Percentiles rank a stretch among this genome's conserved stretches.
These are phyloP conservation scores for Haemorhous mexicanus DNA, from an alignment of 2,113 vertebrate genomes.

Conservation along the genomic window DNA sequence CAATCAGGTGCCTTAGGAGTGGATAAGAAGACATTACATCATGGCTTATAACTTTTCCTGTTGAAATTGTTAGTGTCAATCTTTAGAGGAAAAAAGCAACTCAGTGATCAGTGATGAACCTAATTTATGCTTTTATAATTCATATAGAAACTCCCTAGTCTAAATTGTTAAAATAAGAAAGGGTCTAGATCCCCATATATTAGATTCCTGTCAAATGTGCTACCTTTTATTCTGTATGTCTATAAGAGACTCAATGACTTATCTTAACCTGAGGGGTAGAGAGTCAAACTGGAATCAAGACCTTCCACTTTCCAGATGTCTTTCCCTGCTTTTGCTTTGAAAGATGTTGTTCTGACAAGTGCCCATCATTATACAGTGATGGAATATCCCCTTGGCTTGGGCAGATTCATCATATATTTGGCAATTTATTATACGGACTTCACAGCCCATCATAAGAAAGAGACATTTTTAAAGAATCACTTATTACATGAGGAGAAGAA, in stretches of 20 bases:
- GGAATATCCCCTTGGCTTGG: neutral
- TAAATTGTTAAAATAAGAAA: neutral
- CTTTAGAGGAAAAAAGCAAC: neutral
- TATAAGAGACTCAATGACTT: neutral
- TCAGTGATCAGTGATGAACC: neutral
- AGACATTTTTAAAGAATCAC: neutral
- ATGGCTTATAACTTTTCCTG: neutral
- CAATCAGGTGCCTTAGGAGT: neutral
- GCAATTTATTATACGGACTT: neutral
- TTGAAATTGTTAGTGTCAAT: accelerated
- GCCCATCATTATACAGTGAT: neutral
- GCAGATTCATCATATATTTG: neutral
- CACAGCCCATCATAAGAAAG: neutral
- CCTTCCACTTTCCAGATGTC: neutral
- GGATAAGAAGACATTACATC: neutral
- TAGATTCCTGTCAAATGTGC: neutral
- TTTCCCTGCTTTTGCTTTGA: neutral
- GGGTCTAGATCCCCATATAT: neutral
- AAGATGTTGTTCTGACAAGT: neutral
- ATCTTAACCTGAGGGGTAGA: neutral
- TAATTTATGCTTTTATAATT: neutral
- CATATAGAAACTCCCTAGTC: neutral
- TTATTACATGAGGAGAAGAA: neutral
- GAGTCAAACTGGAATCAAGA: neutral
- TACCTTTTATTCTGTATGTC: neutral